Evolutionary conservation across 2,113 vertebrate species (phyloP), one percentile per base, ranked within the genome.

Genomic region (Microtus montanus): DNA sequence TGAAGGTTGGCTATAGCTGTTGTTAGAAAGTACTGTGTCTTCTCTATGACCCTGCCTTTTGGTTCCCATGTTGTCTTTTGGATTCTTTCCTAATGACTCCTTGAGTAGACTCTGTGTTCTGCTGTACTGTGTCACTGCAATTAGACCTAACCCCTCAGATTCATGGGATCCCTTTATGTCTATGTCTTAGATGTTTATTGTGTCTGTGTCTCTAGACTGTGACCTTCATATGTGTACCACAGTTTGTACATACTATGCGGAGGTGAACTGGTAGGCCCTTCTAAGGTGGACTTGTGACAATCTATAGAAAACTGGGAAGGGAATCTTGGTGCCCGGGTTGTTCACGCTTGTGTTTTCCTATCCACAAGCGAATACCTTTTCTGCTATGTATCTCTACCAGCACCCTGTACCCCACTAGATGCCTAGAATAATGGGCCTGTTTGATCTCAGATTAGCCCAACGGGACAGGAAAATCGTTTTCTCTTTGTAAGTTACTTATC

Each of bases 271-370:
- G 63, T 68, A 49, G 44, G 12, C 26, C 13, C 47, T 68, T 41
- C 54, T 35, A 19, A 91, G 19, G 28, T 19, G 33, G 35, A 30
- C 10, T 33, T 70, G 17, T 33, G 0, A 26, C 4, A 0, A 47
- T 52, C 47, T 66, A 52, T 17, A 41, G n/a, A 30, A n/a, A 54
- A 73, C 19, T 15, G 64, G 49, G 17, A 38, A 82, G 35, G 26
- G 4, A 0, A 8, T 54, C 11, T 41, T 66, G 22, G 75, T 7
- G 19, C 7, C 12, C 12, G 47, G 2, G 10, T 7, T 58, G 2
- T 7, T 7, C 26, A 61, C 5, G 4, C 3, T 58, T 82, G 30
- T 15, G 13, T 3, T 44, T 35, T 83, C 78, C 1, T 91, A 14
- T 22, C 3, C 49, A 61, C 33, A 54, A 10, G 64, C 6, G 7